These are phyloP conservation scores for Marisa cornuarietis DNA, from an alignment of 1,140 invertebrate species.

Conservation along the genomic window DNA sequence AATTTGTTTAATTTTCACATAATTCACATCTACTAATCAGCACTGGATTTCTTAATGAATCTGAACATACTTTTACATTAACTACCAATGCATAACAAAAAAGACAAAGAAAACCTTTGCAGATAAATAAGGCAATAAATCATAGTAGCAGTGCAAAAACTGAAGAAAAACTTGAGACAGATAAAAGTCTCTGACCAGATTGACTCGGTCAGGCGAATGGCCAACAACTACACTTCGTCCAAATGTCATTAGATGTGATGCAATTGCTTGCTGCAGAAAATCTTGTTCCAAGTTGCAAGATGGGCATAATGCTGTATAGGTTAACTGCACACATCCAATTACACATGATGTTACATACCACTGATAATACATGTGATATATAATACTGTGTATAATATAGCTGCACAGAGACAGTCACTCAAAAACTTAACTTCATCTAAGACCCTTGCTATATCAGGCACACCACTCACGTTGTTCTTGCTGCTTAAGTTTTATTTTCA, in stretches of 20 bases:
- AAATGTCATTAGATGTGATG: conserved; percentile 58
- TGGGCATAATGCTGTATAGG: conserved; percentile 49
- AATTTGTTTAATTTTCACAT: too few species aligned
- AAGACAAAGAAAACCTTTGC: neutral
- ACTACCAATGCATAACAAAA: neutral
- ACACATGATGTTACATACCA: neutral
- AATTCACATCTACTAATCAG: too few species aligned
- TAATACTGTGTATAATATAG: too few species aligned
- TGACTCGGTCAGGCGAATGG: conserved; percentile 44
- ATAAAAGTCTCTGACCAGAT: conserved; percentile 34
- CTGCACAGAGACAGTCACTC: too few species aligned
- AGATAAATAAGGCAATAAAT: neutral
- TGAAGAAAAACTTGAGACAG: conserved; percentile 19
- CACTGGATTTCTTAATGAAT: too few species aligned
- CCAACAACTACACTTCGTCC: conserved; percentile 52
- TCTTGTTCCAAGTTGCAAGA: conserved; percentile 43
- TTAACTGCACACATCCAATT: conserved; percentile 33
- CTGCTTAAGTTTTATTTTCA: too few species aligned
- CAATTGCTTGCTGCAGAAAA: conserved; percentile 48
- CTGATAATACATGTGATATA: too few species aligned
- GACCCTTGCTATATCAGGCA: too few species aligned
- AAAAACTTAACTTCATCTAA: too few species aligned
- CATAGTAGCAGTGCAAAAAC: neutral
- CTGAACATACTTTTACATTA: too few species aligned
- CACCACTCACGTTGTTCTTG: too few species aligned